phyloP scores from a whole-genome alignment of 2,113 vertebrate genomes.

The Thinocorus orbignyianus region DNA sequence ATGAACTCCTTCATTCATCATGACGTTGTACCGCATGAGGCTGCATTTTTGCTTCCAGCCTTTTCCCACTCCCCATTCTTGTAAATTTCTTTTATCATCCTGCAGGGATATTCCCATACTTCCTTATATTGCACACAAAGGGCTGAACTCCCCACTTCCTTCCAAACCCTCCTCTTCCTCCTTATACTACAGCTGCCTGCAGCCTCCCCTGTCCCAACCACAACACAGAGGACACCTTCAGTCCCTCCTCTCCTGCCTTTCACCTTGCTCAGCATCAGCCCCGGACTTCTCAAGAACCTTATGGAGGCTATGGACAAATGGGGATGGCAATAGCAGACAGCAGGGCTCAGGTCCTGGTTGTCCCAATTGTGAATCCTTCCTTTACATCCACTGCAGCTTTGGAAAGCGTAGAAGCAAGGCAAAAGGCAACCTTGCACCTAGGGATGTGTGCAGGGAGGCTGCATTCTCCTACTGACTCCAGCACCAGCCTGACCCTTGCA shows the following conservation, averaged over 20 bases:
- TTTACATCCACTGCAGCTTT: background rate
- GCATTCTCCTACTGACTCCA: background rate
- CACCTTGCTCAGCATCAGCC: background rate
- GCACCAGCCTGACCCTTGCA: background rate
- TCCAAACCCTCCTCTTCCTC: background rate
- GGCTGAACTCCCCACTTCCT: constrained; percentile 3
- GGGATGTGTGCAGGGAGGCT: background rate
- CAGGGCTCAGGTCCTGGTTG: background rate
- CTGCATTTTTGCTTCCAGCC: background rate
- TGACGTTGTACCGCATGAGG: background rate
- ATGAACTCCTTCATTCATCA: background rate
- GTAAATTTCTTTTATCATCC: background rate
- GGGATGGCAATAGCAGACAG: rapidly evolving
- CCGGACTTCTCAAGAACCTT: background rate
- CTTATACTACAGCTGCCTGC: background rate
- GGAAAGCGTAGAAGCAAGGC: background rate
- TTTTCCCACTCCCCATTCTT: background rate
- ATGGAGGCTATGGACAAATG: rapidly evolving
- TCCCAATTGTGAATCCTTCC: background rate
- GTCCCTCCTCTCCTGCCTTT: background rate
- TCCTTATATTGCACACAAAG: constrained; percentile 1
- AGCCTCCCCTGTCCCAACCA: background rate
- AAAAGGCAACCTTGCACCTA: background rate
- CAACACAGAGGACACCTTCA: background rate
- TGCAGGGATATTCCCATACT: constrained; percentile 2